phyloP scores from a whole-genome alignment of 1,140 invertebrate species.

The Epicauta chinensis region DNA sequence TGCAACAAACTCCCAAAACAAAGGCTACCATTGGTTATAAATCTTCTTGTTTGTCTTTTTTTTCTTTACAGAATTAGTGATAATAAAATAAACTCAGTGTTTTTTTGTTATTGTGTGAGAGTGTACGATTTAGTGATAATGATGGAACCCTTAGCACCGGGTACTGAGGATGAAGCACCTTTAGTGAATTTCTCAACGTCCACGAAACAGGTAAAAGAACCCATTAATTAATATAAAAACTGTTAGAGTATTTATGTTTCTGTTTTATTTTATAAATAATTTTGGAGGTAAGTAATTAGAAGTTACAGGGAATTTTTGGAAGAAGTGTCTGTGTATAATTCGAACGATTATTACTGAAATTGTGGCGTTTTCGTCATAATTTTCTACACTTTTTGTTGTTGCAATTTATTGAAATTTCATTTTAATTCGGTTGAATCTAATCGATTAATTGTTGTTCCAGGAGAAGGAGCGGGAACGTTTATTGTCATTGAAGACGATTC shows the following conservation, averaged over 20 bases:
- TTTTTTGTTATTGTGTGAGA: constrained; percentile 23
- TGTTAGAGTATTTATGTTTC: constrained; percentile 10
- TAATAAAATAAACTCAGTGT: constrained; percentile 11
- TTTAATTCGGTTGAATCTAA: too few relatives aligned
- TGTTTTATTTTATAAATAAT: constrained; percentile 4
- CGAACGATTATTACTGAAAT: too few relatives aligned
- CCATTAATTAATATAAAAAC: constrained; percentile 5
- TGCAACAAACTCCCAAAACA: background rate
- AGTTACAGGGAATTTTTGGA: constrained; percentile 1
- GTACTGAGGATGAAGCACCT: constrained; percentile 37
- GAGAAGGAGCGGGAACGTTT: constrained; percentile 35
- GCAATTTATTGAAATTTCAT: background rate
- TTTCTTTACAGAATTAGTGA: constrained; percentile 9
- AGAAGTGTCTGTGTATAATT: background rate
- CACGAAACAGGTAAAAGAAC: constrained; percentile 35
- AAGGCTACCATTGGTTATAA: constrained; percentile 10
- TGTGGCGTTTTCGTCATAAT: constrained; percentile 24
- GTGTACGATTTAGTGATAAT: constrained; percentile 18
- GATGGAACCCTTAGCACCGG: constrained; percentile 37
- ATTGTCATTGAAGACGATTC: constrained; percentile 29
- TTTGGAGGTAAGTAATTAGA: constrained; percentile 7
- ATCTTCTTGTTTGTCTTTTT: constrained; percentile 11
- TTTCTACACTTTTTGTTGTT: background rate
- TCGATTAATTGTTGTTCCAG: too few relatives aligned
- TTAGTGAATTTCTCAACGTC: constrained; percentile 22